phyloP scores from a whole-genome alignment of 2,113 vertebrate genomes.

The Smithornis capensis region DNA sequence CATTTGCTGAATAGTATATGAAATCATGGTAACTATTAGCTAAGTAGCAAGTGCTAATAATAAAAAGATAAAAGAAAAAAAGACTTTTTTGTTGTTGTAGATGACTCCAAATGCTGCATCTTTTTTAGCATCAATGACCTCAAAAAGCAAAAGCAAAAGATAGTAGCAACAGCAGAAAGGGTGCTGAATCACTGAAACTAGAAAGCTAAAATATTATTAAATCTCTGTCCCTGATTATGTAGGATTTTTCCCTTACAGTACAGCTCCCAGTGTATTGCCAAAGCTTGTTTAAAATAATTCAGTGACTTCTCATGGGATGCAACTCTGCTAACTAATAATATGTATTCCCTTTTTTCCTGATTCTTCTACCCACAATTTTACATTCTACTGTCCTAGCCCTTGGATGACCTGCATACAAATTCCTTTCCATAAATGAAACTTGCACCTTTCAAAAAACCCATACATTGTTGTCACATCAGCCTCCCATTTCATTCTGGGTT shows the following conservation, averaged over 20 bases:
- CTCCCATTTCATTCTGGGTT: background rate
- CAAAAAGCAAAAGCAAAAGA: background rate
- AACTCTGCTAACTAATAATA: background rate
- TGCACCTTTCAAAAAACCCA: background rate
- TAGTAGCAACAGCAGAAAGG: background rate
- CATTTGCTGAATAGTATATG: constrained; percentile 39
- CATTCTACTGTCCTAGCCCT: background rate
- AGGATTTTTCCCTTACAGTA: background rate
- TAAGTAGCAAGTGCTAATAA: background rate
- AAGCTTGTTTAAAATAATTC: constrained; percentile 9
- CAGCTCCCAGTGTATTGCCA: background rate
- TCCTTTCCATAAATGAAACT: constrained; percentile 4
- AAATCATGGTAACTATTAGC: background rate
- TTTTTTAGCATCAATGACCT: background rate
- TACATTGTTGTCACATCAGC: background rate
- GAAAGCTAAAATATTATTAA: background rate
- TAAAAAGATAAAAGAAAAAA: background rate
- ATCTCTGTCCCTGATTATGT: background rate
- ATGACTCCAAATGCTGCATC: background rate
- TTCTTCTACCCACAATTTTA: background rate
- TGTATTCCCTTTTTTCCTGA: background rate
- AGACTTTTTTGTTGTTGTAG: background rate
- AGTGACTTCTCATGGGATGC: background rate
- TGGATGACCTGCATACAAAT: constrained; percentile 16
- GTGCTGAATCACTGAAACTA: background rate